Evolutionary conservation across 2,888 invertebrate species (phyloP), one percentile per base, ranked within the genome.

Genomic region (Coelopa pilipes): DNA sequence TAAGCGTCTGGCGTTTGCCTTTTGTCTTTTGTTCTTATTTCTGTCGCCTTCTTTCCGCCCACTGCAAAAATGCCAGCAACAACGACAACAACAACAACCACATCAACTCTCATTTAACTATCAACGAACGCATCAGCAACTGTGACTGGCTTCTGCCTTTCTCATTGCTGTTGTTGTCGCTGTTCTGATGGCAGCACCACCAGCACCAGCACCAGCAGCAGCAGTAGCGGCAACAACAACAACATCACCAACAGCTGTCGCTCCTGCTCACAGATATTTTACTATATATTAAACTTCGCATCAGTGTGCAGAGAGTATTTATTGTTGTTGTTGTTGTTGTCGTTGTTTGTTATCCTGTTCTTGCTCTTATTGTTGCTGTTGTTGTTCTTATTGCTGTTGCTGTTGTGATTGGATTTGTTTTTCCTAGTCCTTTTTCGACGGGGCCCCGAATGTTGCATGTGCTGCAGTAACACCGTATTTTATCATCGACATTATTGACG

Each of bases 91-190:
- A 24, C 15, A 55, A 45, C 57, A 69, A n/a, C 45, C 53, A 53
- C 70, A 70, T 59, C 69, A 69, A 49, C 65, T 71, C 65, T 65
- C 63, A 71, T 65, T 71, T 71, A 71, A 71, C 71, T 71, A 71
- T 71, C 71, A 71, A 71, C 71, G 71, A 71, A 71, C 21, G 69
- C 72, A 69, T 66, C 72, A 70, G 70, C 71, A 76, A 65, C 71
- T 57, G 53, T 65, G 46, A 49, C 72, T 63, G 71, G n/a, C 45
- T 62, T n/a, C 63, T 74, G 59, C 69, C 24, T 5, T 47, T 65
- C 49, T 50, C 46, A 45, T 60, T 60, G 60, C 53, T 55, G 47
- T 59, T 75, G 24, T 53, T 70, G 65, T 50, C 70, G 70, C 24
- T 68, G 17, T 17, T 45, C 57, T 34, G 55, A 55, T 53, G n/a